phyloP scores from a whole-genome alignment of 2,113 vertebrate genomes.

The Chaetops frenatus region DNA sequence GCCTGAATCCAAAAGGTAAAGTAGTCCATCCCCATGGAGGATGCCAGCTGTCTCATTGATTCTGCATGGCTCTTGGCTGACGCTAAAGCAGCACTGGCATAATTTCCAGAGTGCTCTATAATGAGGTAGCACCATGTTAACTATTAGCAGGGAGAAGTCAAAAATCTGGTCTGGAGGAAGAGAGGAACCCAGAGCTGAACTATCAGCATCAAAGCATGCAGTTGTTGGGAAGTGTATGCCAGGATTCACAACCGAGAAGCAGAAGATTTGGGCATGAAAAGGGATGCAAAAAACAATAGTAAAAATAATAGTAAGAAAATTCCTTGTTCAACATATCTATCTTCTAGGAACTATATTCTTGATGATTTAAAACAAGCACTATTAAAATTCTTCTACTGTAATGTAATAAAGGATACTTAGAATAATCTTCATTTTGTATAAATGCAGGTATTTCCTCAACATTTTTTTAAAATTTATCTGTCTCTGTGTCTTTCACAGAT shows the following conservation, averaged over 20 bases:
- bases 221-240: not conserved
- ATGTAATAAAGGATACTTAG: not conserved
- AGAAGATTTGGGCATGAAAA: not conserved
- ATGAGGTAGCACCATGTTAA: conserved; percentile 67
- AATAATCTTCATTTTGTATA: not conserved
- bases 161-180: conserved; percentile 76
- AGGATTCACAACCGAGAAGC: not conserved
- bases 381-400: not conserved
- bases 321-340: not conserved
- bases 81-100: conserved; percentile 63
- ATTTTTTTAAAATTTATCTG: not conserved
- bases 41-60: conserved; percentile 76
- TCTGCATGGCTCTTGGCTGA: conserved; percentile 64
- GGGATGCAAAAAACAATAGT: not conserved
- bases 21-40: conserved; percentile 59
- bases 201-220: conserved; percentile 24
- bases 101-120: conserved; percentile 68
- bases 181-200: conserved; percentile 46
- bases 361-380: not conserved
- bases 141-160: conserved; percentile 69
- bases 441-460: not conserved
- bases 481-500: not conserved
- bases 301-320: not conserved
- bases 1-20: conserved; percentile 75
- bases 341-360: not conserved